Percentiles rank a stretch among this genome's conserved stretches.
Evolutionary conservation across 2,888 invertebrate genomes (phyloP).

Genomic region (Rhorus exstirpatorius): DNA sequence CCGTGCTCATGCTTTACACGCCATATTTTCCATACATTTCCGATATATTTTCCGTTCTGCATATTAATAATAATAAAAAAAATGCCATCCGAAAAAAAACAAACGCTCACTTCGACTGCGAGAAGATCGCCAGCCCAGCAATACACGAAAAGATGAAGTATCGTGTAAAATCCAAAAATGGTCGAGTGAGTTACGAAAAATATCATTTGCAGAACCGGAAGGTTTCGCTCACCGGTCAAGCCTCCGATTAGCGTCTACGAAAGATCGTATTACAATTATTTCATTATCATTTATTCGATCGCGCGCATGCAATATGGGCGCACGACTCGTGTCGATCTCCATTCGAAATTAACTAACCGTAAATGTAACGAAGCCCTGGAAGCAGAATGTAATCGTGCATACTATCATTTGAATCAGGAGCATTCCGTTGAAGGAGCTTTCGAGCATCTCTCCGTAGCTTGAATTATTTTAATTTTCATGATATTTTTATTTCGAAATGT

Average conservation of each 20-base stretch:
- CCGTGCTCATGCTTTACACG: no score
- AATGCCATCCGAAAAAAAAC: background rate
- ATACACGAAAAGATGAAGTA: slow-evolving; percentile 74
- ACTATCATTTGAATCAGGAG: slow-evolving; percentile 72
- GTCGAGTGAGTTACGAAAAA: slow-evolving; percentile 63
- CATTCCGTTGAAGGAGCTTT: slow-evolving; percentile 71
- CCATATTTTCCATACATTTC: no score
- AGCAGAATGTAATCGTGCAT: slow-evolving; percentile 72
- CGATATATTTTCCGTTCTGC: no score
- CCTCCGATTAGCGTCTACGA: slow-evolving; percentile 1
- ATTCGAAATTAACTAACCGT: slow-evolving; percentile 60
- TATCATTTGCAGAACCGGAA: slow-evolving; percentile 59
- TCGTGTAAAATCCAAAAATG: slow-evolving; percentile 38
- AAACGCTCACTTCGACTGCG: slow-evolving; percentile 55
- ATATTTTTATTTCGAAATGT: background rate
- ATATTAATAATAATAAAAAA: no score
- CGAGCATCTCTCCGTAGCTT: slow-evolving; percentile 54
- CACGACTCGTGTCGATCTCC: background rate
- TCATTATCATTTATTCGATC: background rate
- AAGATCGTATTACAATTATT: no score
- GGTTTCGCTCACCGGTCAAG: background rate
- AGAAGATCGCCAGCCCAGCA: slow-evolving; percentile 76
- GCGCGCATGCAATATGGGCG: no score
- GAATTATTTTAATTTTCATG: background rate
- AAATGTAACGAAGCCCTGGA: slow-evolving; percentile 71